phyloP scores from a whole-genome alignment of 2,113 vertebrate genomes.

The Notiomystis cincta region DNA sequence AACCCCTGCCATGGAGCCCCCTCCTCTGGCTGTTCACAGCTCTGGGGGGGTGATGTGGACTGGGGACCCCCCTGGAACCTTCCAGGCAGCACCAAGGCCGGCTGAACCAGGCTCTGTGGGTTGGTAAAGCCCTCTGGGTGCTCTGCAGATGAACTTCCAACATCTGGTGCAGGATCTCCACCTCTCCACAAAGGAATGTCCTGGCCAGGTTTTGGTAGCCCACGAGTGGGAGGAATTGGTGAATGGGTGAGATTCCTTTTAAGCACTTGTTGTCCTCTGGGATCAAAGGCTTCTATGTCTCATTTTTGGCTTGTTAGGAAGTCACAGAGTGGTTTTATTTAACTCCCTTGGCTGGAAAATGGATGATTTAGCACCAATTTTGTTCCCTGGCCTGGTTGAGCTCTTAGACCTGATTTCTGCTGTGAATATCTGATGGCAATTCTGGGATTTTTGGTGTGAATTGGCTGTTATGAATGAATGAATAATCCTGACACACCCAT shows the following conservation, averaged over 20 bases:
- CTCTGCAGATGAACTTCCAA: not conserved
- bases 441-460: not conserved
- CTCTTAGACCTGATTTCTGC: not conserved
- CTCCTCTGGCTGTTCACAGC: not conserved
- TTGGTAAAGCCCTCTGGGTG: not conserved
- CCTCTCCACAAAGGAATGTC: not conserved
- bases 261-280: not conserved
- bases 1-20: conserved; percentile 4
- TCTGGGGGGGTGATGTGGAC: not conserved
- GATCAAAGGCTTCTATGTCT: not conserved
- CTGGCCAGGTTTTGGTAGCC: not conserved
- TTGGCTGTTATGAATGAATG: not conserved
- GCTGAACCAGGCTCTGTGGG: fast-evolving
- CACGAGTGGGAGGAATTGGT: not conserved
- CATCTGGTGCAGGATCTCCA: not conserved
- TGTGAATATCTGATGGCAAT: not conserved
- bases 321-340: not conserved
- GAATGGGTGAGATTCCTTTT: not conserved
- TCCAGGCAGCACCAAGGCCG: not conserved
- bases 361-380: not conserved
- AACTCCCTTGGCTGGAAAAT: not conserved
- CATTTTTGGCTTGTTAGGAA: not conserved
- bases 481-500: not conserved
- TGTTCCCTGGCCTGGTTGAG: not conserved
- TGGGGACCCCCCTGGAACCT: not conserved